A percentile compares a stretch with the other conserved stretches of the same genome.
Conservation (phyloP, 1,140 invertebrate genomes). For the Lysiphlebus fabarum region DNA sequence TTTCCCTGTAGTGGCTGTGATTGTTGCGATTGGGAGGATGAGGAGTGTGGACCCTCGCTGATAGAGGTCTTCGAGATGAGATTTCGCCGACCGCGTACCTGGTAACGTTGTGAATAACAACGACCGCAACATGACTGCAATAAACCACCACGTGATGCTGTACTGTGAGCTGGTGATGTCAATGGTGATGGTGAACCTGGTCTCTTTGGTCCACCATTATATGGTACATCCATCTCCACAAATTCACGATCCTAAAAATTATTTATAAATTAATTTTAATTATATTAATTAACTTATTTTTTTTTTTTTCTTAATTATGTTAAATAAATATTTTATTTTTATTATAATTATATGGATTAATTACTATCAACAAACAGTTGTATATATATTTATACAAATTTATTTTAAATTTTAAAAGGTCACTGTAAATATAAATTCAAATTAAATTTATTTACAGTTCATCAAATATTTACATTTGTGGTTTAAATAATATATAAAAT, state of each 20-base stretch:
- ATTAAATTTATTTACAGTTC: no score
- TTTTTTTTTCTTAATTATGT: no score
- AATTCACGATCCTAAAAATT: slow-evolving; percentile 87
- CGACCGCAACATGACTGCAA: slow-evolving; percentile 81
- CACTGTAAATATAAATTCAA: no score
- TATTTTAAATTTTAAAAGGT: no score
- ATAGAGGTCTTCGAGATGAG: slow-evolving; percentile 52
- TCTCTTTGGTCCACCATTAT: slow-evolving; percentile 86
- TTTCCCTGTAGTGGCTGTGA: slow-evolving; percentile 36
- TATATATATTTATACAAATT: no score
- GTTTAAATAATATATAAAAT: no score
- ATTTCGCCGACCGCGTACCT: slow-evolving; percentile 64
- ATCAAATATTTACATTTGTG: no score
- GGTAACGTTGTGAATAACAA: slow-evolving; percentile 85
- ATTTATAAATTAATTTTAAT: slow-evolving; percentile 14
- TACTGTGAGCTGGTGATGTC: slow-evolving; percentile 82
- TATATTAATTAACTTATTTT: neutral
- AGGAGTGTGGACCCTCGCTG: slow-evolving; percentile 48
- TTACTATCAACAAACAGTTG: no score
- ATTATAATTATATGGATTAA: no score
- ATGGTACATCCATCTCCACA: slow-evolving; percentile 92
- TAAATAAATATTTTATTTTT: no score
- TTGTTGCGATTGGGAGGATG: slow-evolving; percentile 47
- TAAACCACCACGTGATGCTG: slow-evolving; percentile 69
- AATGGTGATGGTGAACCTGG: slow-evolving; percentile 81